Evolutionary conservation across 2,797 vertebrate genomes (phyloP), one percentile per base, ranked within the genome.

Genomic region (Danio kyathit): DNA sequence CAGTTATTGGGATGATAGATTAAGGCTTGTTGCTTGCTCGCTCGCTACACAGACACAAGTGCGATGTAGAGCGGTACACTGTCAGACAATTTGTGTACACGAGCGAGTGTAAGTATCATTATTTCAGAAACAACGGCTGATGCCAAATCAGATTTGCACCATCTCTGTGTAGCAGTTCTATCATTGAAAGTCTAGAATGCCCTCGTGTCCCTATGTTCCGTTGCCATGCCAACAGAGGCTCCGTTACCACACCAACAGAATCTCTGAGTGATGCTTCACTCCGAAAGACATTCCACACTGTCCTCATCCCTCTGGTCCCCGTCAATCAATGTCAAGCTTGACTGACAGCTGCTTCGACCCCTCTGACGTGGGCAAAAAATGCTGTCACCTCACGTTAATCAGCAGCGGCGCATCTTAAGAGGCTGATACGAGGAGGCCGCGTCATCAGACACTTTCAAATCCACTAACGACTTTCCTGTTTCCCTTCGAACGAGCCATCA

Each of bases 221-320:
- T 85, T 87, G 83, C 76, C 82, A 87, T 82, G 79, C 85, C 83
- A 85, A 85, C 83, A 43, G 54, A 83, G 78, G 74, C 73, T 76
- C 78, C 12, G 83, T 84, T 83, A 82, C 83, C 85, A 83, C 71
- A 66, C 75, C 81, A 83, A 81, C 83, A 73, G 75, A 76, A 81
- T 83, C 81, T 85, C 44, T 19, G 49, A 85, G 81, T 69, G 83
- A 85, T 83, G 81, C 81, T 79, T 82, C 59, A 46, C 82, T 81
- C 77, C 83, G 71, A 76, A 85, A 80, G 75, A 80, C 75, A 54
- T 81, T 85, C 84, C 81, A 82, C 75, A 76, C 78, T 80, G 63
- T 61, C 63, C 82, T 79, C 69, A 83, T 83, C 82, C 79, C 83
- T 87, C 83, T 83, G 83, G 79, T 85, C 74, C 72, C 74, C 38